phyloP scores from a whole-genome alignment of 2,113 vertebrate genomes.

The Mungos mungo region DNA sequence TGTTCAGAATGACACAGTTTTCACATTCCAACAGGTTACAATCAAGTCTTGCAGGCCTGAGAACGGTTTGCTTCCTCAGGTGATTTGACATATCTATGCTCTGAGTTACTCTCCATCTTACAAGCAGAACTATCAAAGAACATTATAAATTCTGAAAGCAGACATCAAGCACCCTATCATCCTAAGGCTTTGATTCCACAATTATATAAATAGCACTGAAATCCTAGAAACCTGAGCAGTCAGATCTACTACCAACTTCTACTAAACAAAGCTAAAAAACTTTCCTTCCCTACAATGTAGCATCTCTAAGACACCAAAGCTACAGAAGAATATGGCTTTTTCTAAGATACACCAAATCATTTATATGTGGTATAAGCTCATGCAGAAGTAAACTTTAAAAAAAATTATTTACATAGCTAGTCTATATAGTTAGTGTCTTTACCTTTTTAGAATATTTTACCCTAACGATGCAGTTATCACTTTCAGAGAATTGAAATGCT shows the following conservation, averaged over 20 bases:
- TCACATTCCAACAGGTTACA: background rate
- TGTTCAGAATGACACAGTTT: background rate
- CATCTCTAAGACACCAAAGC: background rate
- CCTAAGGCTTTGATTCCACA: conserved; percentile 7
- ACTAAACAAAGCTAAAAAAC: conserved; percentile 21
- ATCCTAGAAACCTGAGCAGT: conserved; percentile 24
- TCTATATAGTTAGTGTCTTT: background rate
- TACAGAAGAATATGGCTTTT: background rate
- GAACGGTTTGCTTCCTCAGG: conserved; percentile 8
- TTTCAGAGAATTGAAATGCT: conserved; percentile 47
- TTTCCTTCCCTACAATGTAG: conserved; percentile 8
- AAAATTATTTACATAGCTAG: background rate
- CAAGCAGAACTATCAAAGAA: conserved; percentile 11
- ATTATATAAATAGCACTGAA: background rate
- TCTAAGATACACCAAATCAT: background rate
- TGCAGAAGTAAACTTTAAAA: background rate
- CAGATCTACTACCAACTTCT: conserved; percentile 7
- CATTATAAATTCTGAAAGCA: conserved; percentile 18
- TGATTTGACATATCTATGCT: conserved; percentile 36
- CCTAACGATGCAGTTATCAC: background rate
- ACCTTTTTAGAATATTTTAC: background rate
- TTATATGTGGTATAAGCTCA: background rate
- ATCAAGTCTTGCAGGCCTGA: background rate
- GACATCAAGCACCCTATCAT: background rate
- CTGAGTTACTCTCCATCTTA: conserved; percentile 10